Percentiles rank a stretch among this genome's conserved stretches.
phyloP scores from a whole-genome alignment of 1,140 invertebrate genomes.

The Drosophila watanabei region DNA sequence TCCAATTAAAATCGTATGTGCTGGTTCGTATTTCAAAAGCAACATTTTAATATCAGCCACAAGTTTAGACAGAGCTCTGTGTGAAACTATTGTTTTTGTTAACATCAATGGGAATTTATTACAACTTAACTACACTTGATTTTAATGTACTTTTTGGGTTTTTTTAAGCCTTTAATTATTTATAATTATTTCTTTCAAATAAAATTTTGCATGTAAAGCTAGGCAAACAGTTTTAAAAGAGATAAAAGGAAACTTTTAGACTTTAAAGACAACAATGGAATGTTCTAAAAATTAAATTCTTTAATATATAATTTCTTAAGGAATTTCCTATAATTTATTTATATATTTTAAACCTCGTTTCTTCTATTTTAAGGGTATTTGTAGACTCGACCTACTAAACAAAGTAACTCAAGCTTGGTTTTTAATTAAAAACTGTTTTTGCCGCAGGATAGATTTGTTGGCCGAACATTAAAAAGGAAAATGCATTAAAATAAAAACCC shows the following conservation, averaged over 20 bases:
- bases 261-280: neutral
- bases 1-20: slow-evolving; percentile 13
- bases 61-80: neutral
- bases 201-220: too few relatives aligned
- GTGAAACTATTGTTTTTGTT: neutral
- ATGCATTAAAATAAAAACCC: slow-evolving; percentile 18
- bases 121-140: neutral
- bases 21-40: neutral
- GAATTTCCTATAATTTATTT: neutral
- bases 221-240: rapidly evolving
- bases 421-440: slow-evolving; percentile 45
- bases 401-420: neutral
- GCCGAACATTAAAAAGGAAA: slow-evolving; percentile 19
- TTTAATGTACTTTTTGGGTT: neutral
- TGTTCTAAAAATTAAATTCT: too few relatives aligned
- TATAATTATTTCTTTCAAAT: neutral
- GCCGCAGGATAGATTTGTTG: slow-evolving; percentile 12
- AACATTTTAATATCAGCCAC: neutral
- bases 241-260: neutral
- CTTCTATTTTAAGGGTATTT: neutral
- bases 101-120: neutral
- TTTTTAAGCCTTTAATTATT: neutral
- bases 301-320: neutral
- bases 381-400: neutral
- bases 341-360: neutral